Evolutionary conservation across 2,797 vertebrate species (phyloP), one percentile per base, ranked within the genome.

Genomic region (Sylvia borin): DNA sequence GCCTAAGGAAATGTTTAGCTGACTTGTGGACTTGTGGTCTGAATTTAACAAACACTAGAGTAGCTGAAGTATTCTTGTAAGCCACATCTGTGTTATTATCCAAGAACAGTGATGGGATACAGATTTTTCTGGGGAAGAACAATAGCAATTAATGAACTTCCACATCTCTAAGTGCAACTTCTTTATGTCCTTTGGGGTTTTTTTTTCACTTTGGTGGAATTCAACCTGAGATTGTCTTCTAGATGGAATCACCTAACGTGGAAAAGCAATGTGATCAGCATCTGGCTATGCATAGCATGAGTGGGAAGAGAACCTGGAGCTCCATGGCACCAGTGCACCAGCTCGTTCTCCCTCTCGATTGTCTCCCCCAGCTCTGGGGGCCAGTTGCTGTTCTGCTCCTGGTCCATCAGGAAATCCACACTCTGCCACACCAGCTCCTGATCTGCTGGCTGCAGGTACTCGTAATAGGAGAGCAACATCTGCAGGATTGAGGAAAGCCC

Each of bases 301-400:
- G 32, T 20, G 18, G 51, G 34, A 87, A 81, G 81, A 85, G 85
- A 94, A 99, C 99, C 99, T 92, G 98, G 98, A 82, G 99, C 98
- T 47, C 98, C 98, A 3, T 99, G 99, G 95, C 99, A 99, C 99
- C 99, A 99, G 96, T 99, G 99, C 20, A 99, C 98, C 92, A 99
- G 97, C 78, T 99, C 98, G 9, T 99, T 99, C 96, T 99, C 99
- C 65, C 98, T 94, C 97, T 98, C 98, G 1, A 99, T 98, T 10
- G 98, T 98, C 96, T 98, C 98, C 27, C 99, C 98, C 68, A 99
- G 98, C 96, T 99, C 99, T 14, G 98, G 98, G 4, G 98, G 98
- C 98, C 99, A 99, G 97, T 99, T 99, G 94, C 98, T 98, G 96
- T 99, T 99, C 97, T 99, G 99, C 70, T 99, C 99, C 95, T 99